Evolutionary conservation across 1,140 invertebrate genomes (phyloP).

Genomic region (Drosophila persimilis): DNA sequence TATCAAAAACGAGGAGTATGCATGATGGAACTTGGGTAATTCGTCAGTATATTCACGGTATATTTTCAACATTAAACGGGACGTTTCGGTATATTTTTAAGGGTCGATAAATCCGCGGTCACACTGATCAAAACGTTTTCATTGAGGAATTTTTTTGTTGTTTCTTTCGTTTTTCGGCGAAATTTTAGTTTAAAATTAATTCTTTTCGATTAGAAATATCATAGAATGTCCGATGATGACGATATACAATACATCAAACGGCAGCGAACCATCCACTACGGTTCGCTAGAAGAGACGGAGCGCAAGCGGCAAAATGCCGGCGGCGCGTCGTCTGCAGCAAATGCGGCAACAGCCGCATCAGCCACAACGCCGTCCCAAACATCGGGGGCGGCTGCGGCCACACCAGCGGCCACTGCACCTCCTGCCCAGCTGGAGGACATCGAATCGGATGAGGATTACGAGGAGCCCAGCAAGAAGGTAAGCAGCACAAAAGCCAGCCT

Average conservation of each 20-base stretch:
- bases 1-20: too few species aligned
- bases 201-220: constrained; percentile 39
- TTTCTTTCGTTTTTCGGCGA: constrained; percentile 71
- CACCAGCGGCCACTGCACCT: constrained; percentile 41
- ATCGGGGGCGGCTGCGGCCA: background rate
- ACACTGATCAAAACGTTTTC: constrained; percentile 64
- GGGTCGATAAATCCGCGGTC: too few species aligned
- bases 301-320: constrained; percentile 85
- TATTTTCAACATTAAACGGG: too few species aligned
- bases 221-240: constrained; percentile 94
- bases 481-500: constrained; percentile 55
- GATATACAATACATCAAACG: constrained; percentile 90
- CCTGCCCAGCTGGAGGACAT: constrained; percentile 76
- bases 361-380: constrained; percentile 56
- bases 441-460: constrained; percentile 84
- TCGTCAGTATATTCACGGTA: too few species aligned
- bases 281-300: constrained; percentile 93
- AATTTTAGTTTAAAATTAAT: constrained; percentile 79
- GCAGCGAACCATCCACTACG: constrained; percentile 92
- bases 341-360: constrained; percentile 44
- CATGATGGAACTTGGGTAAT: too few species aligned
- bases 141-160: constrained; percentile 63
- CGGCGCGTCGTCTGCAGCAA: constrained; percentile 50
- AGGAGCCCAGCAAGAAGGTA: constrained; percentile 80
- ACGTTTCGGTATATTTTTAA: too few species aligned